These are phyloP conservation scores for Sebastes flavidus DNA, from an alignment of 2,797 vertebrate species.

Conservation along the genomic window DNA sequence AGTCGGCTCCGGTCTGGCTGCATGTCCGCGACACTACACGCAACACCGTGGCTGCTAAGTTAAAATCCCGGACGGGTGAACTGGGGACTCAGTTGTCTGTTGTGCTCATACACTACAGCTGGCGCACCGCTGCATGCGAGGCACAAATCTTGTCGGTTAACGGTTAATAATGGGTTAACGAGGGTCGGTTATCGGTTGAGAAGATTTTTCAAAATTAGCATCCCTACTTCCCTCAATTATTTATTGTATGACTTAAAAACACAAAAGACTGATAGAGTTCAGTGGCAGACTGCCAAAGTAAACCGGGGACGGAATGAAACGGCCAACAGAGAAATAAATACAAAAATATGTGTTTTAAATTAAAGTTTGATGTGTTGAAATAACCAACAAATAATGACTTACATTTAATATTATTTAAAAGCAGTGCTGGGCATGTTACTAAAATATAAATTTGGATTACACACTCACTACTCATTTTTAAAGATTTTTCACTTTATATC, in stretches of 20 bases:
- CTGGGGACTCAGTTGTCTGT: too few species aligned
- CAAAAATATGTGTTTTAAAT: neutral
- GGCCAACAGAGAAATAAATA: neutral
- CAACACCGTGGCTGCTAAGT: too few species aligned
- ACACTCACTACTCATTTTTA: neutral
- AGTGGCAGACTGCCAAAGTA: slow-evolving; percentile 6
- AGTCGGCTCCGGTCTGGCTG: too few species aligned
- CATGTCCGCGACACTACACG: too few species aligned
- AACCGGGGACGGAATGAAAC: neutral
- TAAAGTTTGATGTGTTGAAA: neutral
- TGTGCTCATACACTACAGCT: too few species aligned
- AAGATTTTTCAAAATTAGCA: too few species aligned
- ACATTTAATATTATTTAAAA: neutral
- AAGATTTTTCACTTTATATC: neutral
- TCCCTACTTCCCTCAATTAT: slow-evolving; percentile 19
- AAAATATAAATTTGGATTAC: neutral
- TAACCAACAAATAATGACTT: neutral
- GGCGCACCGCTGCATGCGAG: too few species aligned
- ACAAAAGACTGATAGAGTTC: neutral
- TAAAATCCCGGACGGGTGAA: too few species aligned
- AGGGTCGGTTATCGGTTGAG: too few species aligned
- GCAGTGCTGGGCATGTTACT: neutral
- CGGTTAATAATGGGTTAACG: too few species aligned
- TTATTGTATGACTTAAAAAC: slow-evolving; percentile 25
- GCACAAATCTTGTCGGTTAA: too few species aligned